Conservation (phyloP, 2,797 vertebrate species). For the Clamator glandarius region DNA sequence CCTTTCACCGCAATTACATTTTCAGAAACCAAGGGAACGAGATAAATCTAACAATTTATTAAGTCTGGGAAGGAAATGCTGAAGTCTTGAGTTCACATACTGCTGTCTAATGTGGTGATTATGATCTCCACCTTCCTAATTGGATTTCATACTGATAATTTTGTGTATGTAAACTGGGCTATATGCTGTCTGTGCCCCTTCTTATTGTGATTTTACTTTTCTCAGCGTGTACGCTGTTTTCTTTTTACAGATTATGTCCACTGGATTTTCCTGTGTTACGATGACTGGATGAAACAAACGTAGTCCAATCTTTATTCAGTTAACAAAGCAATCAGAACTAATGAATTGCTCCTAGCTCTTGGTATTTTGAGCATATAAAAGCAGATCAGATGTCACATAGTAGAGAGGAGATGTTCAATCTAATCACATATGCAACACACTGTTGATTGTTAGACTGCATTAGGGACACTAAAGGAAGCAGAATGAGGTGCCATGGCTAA, state of each 20-base stretch:
- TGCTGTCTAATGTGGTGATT: constrained; percentile 15
- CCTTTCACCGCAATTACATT: not conserved
- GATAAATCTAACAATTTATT: not conserved
- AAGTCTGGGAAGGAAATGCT: constrained; percentile 8
- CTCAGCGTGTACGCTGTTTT: not conserved
- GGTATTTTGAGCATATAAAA: not conserved
- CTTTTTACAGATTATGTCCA: not conserved
- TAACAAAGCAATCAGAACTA: not conserved
- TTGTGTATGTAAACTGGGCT: constrained; percentile 39
- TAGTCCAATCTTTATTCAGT: not conserved
- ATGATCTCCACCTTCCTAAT: constrained; percentile 22
- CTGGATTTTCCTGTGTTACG: not conserved
- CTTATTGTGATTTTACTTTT: not conserved
- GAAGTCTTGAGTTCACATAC: not conserved
- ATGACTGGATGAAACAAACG: not conserved
- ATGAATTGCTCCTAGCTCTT: not conserved
- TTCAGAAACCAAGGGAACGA: not conserved
- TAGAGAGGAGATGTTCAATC: not conserved
- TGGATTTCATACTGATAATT: constrained; percentile 39
- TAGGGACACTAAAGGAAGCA: not conserved
- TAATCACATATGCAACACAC: not conserved
- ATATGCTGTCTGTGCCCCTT: not conserved
- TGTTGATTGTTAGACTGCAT: no score
- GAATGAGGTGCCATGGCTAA: not conserved
- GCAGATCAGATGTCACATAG: not conserved